These are phyloP conservation scores for Diachasma alloeum DNA, from an alignment of 1,140 invertebrate genomes.

Conservation along the genomic window DNA sequence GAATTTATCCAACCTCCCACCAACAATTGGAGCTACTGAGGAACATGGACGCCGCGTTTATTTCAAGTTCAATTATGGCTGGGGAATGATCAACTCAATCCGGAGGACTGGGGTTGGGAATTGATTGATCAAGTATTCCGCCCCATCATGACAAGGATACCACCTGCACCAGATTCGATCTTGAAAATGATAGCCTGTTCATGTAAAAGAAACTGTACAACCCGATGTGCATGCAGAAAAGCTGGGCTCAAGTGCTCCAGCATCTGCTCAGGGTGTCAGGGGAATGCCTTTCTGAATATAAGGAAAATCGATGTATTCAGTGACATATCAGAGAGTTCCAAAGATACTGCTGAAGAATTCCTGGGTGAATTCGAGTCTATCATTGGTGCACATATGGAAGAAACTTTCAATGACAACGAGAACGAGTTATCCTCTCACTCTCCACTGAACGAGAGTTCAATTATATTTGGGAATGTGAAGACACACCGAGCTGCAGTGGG, in stretches of 20 bases:
- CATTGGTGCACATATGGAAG: too few species aligned
- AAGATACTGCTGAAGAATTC: too few species aligned
- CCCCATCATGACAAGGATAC: not conserved
- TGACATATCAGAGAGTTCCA: not conserved
- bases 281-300: not conserved
- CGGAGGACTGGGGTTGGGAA: slow-evolving; percentile 27
- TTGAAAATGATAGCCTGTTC: slow-evolving; percentile 8
- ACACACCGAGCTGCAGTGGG: too few species aligned
- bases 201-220: slow-evolving; percentile 18
- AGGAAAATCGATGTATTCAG: not conserved
- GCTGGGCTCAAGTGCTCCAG: slow-evolving; percentile 9
- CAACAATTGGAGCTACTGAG: too few species aligned
- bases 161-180: not conserved
- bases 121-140: not conserved
- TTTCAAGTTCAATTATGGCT: slow-evolving; percentile 27
- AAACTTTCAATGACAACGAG: too few species aligned
- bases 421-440: too few species aligned
- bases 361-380: too few species aligned
- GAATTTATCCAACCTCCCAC: slow-evolving; percentile 3
- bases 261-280: not conserved
- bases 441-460: too few species aligned
- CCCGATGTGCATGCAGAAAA: slow-evolving; percentile 20
- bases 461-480: too few species aligned
- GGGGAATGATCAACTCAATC: slow-evolving; percentile 20
- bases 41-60: not conserved